phyloP scores from a whole-genome alignment of 1,140 invertebrate genomes.

The Eumeta japonica region DNA sequence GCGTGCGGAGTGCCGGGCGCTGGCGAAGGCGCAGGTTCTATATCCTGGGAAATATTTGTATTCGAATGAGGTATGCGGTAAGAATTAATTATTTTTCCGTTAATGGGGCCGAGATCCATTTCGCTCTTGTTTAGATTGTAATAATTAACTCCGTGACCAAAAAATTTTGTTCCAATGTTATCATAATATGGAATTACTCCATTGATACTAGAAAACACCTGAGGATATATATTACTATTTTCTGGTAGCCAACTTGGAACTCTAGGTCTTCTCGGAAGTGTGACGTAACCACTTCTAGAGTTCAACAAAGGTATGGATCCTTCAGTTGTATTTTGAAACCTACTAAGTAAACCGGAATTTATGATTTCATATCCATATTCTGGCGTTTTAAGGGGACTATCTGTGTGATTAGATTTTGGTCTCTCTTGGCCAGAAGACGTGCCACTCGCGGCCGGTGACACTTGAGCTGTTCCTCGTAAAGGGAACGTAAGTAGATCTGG shows the following conservation, averaged over 20 bases:
- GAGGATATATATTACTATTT: conserved; percentile 44
- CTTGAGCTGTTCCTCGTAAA: conserved; percentile 54
- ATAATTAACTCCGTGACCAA: conserved; percentile 75
- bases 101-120: conserved; percentile 46
- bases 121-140: conserved; percentile 70
- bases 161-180: conserved; percentile 75
- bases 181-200: conserved; percentile 77
- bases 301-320: conserved; percentile 57
- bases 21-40: conserved; percentile 53
- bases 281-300: conserved; percentile 74
- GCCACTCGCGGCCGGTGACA: conserved; percentile 67
- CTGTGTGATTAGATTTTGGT: conserved; percentile 38
- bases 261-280: conserved; percentile 77
- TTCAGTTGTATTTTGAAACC: conserved; percentile 63
- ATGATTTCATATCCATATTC: conserved; percentile 53
- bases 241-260: conserved; percentile 72
- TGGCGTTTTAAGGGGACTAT: conserved; percentile 55
- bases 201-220: conserved; percentile 55
- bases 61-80: conserved; percentile 41
- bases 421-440: conserved; percentile 66
- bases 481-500: conserved; percentile 82
- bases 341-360: conserved; percentile 63
- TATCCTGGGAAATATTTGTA: conserved; percentile 47
- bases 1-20: conserved; percentile 48
- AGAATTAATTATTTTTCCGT: conserved; percentile 50